A percentile compares a stretch with the other conserved stretches of the same genome.
Conservation (phyloP, 1,140 invertebrate species). For the Aphis craccivora region DNA sequence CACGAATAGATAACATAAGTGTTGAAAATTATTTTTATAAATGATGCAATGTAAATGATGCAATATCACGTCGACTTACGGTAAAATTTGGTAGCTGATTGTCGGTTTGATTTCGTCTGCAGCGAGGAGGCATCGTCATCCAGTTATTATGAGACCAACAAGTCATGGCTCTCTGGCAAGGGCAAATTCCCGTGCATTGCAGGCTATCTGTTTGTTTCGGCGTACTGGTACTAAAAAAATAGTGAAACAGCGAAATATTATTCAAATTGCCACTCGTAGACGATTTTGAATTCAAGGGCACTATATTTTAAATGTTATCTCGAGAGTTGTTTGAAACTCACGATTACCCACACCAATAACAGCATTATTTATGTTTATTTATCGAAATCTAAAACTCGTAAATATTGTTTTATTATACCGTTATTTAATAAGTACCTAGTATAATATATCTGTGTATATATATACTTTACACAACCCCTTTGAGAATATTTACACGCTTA, state of each 20-base stretch:
- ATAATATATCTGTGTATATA: not conserved
- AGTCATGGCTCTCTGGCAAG: conserved; percentile 32
- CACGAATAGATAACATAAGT: not conserved
- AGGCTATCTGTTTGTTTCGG: not conserved
- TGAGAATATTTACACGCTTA: not conserved
- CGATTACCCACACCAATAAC: not conserved
- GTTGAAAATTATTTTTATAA: not conserved
- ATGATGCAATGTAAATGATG: not conserved
- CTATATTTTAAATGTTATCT: not conserved
- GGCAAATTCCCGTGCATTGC: conserved; percentile 2
- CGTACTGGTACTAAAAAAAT: conserved; percentile 14
- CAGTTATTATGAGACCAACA: conserved; percentile 41
- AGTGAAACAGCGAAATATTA: not conserved
- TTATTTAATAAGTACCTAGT: not conserved
- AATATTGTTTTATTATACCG: not conserved
- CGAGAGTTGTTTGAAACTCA: not conserved
- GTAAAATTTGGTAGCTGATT: not conserved
- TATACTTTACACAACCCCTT: not conserved
- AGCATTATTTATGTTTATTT: not conserved
- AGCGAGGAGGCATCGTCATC: conserved; percentile 8
- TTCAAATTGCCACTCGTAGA: not conserved
- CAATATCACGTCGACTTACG: not conserved
- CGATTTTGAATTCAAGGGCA: not conserved
- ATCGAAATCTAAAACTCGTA: not conserved
- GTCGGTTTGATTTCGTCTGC: not conserved